These are phyloP conservation scores for Phymanthus crucifer DNA, from an alignment of 92 coral and sea anemone species.

Conservation along the genomic window DNA sequence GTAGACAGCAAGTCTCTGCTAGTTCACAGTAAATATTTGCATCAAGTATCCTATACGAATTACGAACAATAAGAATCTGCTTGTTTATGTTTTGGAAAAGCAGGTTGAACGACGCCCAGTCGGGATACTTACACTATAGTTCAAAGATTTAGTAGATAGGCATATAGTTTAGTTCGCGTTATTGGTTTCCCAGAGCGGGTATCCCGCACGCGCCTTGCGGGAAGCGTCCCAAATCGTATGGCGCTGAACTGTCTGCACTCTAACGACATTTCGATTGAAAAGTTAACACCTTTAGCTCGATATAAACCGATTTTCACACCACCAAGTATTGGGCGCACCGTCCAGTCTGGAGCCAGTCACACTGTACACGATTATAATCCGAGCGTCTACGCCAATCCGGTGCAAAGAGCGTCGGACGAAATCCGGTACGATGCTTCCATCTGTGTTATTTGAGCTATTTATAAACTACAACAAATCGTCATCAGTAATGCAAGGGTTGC, in stretches of 20 bases:
- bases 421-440: background rate
- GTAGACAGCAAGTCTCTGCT: background rate
- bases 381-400: background rate
- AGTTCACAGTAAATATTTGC: background rate
- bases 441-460: too few species aligned
- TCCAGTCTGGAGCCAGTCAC: conserved; percentile 10
- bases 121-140: too few species aligned
- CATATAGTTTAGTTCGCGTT: too few species aligned
- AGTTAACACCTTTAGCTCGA: background rate
- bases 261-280: background rate
- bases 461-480: too few species aligned
- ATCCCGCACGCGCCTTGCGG: background rate
- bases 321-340: background rate
- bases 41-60: background rate
- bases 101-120: background rate
- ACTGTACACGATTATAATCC: background rate
- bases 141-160: too few species aligned
- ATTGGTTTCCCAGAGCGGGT: too few species aligned
- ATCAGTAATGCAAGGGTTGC: too few species aligned
- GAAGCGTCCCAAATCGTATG: background rate
- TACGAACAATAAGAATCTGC: background rate
- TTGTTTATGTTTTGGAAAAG: background rate
- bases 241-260: conserved; percentile 5
- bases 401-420: background rate
- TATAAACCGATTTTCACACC: conserved; percentile 10